Evolutionary conservation across 2,113 vertebrate genomes (phyloP), one percentile per base, ranked within the genome.

Genomic region (Megaceryle maxima): DNA sequence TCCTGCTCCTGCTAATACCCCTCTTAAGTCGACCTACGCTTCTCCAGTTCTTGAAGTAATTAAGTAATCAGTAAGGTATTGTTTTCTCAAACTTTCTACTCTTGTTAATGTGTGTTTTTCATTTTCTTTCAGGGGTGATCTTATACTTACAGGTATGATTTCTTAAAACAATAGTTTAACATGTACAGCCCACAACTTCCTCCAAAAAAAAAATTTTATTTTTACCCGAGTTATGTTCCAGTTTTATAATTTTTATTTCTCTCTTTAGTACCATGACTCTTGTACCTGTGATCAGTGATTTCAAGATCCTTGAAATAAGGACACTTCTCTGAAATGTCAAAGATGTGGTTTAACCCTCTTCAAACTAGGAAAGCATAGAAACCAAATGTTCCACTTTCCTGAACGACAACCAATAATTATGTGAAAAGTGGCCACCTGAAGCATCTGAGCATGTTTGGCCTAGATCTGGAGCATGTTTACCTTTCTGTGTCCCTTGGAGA

Each of bases 391-490:
- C 13, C 28, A 41, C 28, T 25, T 76, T 85, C 48, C 11, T 82
- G 39, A 83, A 79, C 46, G 19, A 35, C 43, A 82, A 55, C 8
- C n/a, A 69, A 55, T 43, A 59, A 39, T 64, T 60, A 46, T 2
- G 3, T 56, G 60, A 82, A 39, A 75, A 67, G 13, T 44, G 15
- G 10, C 1, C 28, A 29, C 8, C 87, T 75, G 25, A 43, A 91
- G 14, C 2, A 1, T 50, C n/a, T 63, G 51, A 66, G 14, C 44
- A 44, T 0, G 0, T 31, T n/a, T 7, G 5, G 8, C 8, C 16
- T 33, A 35, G 15, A 5, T 43, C 18, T 35, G 41, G 19, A 87
- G 9, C 28, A 10, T 33, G 6, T 1, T 4, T 66, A 48, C 26
- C 20, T n/a, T 83, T 53, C 14, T 57, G 16, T 37, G 11, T 41